A percentile compares a stretch with the other conserved stretches of the same genome.
These are phyloP conservation scores for Parazoanthus darwini DNA, from an alignment of 92 coral and sea anemone species.

Conservation along the genomic window DNA sequence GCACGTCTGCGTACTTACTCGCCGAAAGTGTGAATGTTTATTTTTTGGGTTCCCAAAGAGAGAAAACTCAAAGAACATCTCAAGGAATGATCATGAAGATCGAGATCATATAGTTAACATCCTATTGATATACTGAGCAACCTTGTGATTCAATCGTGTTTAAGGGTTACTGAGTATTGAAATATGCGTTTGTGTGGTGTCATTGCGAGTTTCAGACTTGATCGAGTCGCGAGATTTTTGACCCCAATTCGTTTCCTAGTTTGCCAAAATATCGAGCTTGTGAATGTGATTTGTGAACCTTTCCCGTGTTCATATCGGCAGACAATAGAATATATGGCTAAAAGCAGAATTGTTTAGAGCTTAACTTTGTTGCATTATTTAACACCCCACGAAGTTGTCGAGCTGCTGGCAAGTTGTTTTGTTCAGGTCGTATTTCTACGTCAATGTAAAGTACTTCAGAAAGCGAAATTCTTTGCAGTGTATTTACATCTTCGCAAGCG, in stretches of 20 bases:
- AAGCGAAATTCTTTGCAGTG: background rate
- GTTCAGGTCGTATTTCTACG: background rate
- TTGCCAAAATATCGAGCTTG: background rate
- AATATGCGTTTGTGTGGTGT: too few species aligned
- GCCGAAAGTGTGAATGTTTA: background rate
- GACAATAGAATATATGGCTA: too few species aligned
- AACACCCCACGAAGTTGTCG: too few species aligned
- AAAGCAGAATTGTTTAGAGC: background rate
- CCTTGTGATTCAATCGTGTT: background rate
- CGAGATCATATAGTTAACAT: background rate
- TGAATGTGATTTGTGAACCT: too few species aligned
- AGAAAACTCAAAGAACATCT: too few species aligned
- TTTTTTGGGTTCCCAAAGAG: background rate
- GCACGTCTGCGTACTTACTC: background rate
- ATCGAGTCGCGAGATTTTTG: too few species aligned
- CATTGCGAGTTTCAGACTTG: background rate
- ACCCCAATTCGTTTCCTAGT: background rate
- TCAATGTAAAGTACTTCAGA: background rate
- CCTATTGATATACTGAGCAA: background rate
- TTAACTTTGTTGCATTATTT: background rate
- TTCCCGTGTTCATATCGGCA: too few species aligned
- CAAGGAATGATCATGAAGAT: too few species aligned
- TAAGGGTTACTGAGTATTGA: too few species aligned
- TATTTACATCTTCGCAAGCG: background rate
- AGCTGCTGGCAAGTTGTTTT: background rate